Percentiles rank a stretch among this genome's conserved stretches.
phyloP scores from a whole-genome alignment of 2,113 vertebrate genomes.

The Euleptes europaea region DNA sequence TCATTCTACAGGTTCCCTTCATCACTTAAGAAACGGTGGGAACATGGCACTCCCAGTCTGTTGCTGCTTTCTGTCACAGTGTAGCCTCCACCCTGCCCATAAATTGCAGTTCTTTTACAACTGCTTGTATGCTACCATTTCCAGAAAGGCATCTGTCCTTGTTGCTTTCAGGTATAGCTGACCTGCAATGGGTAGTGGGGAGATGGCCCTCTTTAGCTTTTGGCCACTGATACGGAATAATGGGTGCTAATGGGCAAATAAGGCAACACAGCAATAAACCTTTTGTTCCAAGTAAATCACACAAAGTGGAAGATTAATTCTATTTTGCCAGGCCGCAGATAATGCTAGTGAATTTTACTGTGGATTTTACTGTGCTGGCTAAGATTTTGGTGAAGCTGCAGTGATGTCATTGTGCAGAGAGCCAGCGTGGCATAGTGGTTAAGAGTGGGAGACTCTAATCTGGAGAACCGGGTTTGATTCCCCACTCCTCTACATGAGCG shows the following conservation, averaged over 20 bases:
- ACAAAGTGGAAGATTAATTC: neutral
- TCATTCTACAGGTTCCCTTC: neutral
- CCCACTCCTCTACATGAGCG: too few species aligned
- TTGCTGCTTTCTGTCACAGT: neutral
- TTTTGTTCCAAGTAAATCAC: neutral
- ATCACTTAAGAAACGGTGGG: neutral
- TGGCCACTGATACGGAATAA: too few species aligned
- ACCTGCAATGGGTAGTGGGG: neutral
- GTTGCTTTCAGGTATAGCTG: neutral
- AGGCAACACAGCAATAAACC: neutral
- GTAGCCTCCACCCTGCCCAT: neutral
- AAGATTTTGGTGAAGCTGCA: neutral
- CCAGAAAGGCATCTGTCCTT: neutral
- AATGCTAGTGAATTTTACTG: neutral
- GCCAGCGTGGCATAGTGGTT: too few species aligned
- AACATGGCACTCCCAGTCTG: neutral
- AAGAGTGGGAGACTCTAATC: too few species aligned
- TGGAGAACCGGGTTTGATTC: too few species aligned
- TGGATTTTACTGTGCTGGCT: neutral
- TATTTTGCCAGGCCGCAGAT: neutral
- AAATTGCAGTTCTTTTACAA: neutral
- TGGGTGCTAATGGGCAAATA: neutral
- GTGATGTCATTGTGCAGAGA: neutral
- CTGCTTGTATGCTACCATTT: neutral
- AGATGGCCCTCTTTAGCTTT: neutral